Evolutionary conservation across 2,113 vertebrate species (phyloP).

Genomic region (Xenopus borealis): DNA sequence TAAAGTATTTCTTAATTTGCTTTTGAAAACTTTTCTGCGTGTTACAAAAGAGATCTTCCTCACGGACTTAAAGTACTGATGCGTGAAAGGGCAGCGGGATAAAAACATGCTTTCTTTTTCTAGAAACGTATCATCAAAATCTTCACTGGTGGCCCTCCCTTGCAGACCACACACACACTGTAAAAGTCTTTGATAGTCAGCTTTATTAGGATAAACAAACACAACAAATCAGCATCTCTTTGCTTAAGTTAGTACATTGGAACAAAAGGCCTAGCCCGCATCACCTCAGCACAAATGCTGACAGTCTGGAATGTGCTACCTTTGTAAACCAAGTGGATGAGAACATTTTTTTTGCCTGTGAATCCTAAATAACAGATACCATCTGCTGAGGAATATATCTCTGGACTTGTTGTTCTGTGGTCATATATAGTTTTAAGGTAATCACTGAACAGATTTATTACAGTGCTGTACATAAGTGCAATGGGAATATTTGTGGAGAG

Average conservation of each 20-base stretch:
- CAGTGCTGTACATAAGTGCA: background rate
- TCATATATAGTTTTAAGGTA: constrained; percentile 10
- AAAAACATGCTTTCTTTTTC: constrained; percentile 56
- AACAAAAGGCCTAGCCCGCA: constrained; percentile 57
- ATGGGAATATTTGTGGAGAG: background rate
- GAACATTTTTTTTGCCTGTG: background rate
- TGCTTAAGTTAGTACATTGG: constrained; percentile 62
- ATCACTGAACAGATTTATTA: constrained; percentile 33
- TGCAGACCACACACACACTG: constrained; percentile 68
- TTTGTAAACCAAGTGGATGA: constrained; percentile 37
- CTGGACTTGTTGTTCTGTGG: background rate
- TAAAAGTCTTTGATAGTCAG: constrained; percentile 60
- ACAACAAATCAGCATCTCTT: constrained; percentile 57
- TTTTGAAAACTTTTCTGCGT: constrained; percentile 2
- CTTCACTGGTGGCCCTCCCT: constrained; percentile 68
- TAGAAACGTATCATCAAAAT: constrained; percentile 60
- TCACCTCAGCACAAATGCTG: constrained; percentile 52
- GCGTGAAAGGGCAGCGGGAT: constrained; percentile 22
- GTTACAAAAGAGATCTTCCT: constrained; percentile 13
- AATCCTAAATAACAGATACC: constrained; percentile 21
- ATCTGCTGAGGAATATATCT: constrained; percentile 11
- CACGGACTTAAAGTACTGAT: constrained; percentile 13
- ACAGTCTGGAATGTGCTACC: constrained; percentile 43
- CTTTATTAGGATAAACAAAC: constrained; percentile 70
- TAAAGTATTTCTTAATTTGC: constrained; percentile 2